Conservation (phyloP, 2,888 invertebrate species). For the Anagyrus pseudococci region DNA sequence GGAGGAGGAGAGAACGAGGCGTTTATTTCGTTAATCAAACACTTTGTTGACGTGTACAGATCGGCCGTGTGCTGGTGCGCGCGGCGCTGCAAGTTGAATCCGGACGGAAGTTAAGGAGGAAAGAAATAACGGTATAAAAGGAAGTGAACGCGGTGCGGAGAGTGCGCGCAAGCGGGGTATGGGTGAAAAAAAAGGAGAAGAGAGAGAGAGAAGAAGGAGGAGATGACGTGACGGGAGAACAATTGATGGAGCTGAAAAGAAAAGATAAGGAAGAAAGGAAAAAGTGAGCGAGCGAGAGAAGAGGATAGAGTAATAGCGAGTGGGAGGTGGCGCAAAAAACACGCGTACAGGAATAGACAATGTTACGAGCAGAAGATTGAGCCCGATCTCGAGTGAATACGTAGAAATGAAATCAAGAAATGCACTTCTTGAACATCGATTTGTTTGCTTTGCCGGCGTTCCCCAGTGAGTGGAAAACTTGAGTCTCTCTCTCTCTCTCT, state of each 20-base stretch:
- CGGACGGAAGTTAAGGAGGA: too few species aligned
- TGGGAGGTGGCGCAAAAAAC: neutral
- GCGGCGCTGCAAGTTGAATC: too few species aligned
- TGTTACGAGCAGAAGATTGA: conserved; percentile 22
- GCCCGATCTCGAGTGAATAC: conserved; percentile 22
- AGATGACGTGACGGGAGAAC: too few species aligned
- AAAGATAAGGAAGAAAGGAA: neutral
- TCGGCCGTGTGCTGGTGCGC: too few species aligned
- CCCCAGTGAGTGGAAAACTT: conserved; percentile 32
- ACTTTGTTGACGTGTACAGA: too few species aligned
- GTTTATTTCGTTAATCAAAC: too few species aligned
- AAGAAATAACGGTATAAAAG: too few species aligned
- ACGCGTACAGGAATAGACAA: conserved; percentile 9
- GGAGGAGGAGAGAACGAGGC: too few species aligned
- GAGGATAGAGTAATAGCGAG: neutral
- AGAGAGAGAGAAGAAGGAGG: too few species aligned
- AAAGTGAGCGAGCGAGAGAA: neutral
- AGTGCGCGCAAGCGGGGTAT: too few species aligned
- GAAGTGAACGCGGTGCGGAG: too few species aligned
- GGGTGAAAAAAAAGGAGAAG: too few species aligned
- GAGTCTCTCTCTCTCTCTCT: conserved; percentile 27
- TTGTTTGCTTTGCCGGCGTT: conserved; percentile 49
- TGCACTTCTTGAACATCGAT: conserved; percentile 53
- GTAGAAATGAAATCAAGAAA: conserved; percentile 49
- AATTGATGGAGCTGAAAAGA: neutral